Evolutionary conservation across 2,113 vertebrate species (phyloP), one percentile per base, ranked within the genome.

Genomic region (Todiramphus saurophagus): DNA sequence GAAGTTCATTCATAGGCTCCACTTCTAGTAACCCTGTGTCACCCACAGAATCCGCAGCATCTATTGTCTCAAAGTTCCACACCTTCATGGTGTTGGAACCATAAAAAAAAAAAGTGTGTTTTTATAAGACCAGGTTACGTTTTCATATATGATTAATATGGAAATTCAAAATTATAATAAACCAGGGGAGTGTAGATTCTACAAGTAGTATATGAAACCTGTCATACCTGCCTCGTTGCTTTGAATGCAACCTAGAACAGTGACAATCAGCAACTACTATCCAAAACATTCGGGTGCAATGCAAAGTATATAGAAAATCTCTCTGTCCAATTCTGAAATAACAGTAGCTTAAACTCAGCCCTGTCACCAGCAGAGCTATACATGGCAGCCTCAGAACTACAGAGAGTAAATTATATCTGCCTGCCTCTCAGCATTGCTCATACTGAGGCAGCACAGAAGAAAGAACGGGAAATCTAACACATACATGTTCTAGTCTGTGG

Each of bases 41-140:
- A 53, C 98, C 97, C 68, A 93, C 66, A 63, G 86, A 59, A 86
- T 99, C 98, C 46, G 99, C 99, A 17, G 96, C 88, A 90, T 99
- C 98, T 88, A 99, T 98, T 77, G 93, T 96, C 89, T 99, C 99
- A 12, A 99, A 98, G 95, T 99, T 98, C 99, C 99, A 99, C 69
- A 98, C 93, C 99, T 99, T 97, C 37, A 82, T 15, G 15, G 41
- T 15, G 7, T 94, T 77, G 30, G 18, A 91, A 95, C 13, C 30
- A 93, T 62, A 68, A 60, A 76, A 64, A 50, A 5, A 16, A 46
- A 23, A 13, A 13, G 14, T 8, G 48, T 2, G 2, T 33, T 10
- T 37, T 62, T 13, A 67, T 44, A 73, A 55, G 37, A 31, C 12
- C 13, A 55, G 13, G n/a, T 78, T 89, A 81, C 16, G 13, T 30